Evolutionary conservation across 2,797 vertebrate species (phyloP).

Genomic region (Poecilia velifera): DNA sequence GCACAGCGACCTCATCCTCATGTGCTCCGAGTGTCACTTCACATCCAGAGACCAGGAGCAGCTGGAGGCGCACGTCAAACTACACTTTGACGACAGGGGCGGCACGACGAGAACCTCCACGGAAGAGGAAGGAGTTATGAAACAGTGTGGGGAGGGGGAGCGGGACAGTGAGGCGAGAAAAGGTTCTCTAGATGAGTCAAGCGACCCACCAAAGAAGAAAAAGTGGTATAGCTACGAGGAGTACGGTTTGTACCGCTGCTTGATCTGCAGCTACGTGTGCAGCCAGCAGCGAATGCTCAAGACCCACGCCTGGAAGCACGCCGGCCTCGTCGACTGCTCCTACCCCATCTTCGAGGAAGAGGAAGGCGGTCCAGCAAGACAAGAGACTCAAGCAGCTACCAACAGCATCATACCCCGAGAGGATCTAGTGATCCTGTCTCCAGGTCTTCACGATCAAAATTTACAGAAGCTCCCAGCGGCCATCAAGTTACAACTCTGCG

Average conservation of each 20-base stretch:
- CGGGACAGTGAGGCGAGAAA: slow-evolving; percentile 7
- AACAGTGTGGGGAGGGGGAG: slow-evolving; percentile 38
- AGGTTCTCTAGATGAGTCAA: background rate
- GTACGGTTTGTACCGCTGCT: slow-evolving; percentile 92
- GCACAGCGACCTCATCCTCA: slow-evolving; percentile 81
- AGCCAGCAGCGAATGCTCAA: slow-evolving; percentile 96
- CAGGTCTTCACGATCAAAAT: slow-evolving; percentile 60
- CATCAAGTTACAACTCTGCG: slow-evolving; percentile 86
- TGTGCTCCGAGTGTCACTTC: slow-evolving; percentile 86
- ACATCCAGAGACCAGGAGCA: slow-evolving; percentile 89
- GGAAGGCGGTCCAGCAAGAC: slow-evolving; percentile 68
- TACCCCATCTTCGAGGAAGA: slow-evolving; percentile 97
- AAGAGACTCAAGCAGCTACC: slow-evolving; percentile 59
- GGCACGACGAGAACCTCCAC: background rate
- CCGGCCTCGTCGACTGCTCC: slow-evolving; percentile 93
- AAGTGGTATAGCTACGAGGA: slow-evolving; percentile 97
- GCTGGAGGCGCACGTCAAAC: slow-evolving; percentile 89
- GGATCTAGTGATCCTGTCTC: slow-evolving; percentile 72
- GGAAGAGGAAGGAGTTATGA: slow-evolving; percentile 21
- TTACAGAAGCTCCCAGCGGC: slow-evolving; percentile 71
- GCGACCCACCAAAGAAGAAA: slow-evolving; percentile 72
- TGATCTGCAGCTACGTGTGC: slow-evolving; percentile 97
- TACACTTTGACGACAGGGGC: slow-evolving; percentile 77
- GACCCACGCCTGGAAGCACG: slow-evolving; percentile 98
- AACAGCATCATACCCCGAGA: slow-evolving; percentile 35